Base-by-base conservation (phyloP, 1,140 invertebrate species). In the Aphidius ervi region DNA sequence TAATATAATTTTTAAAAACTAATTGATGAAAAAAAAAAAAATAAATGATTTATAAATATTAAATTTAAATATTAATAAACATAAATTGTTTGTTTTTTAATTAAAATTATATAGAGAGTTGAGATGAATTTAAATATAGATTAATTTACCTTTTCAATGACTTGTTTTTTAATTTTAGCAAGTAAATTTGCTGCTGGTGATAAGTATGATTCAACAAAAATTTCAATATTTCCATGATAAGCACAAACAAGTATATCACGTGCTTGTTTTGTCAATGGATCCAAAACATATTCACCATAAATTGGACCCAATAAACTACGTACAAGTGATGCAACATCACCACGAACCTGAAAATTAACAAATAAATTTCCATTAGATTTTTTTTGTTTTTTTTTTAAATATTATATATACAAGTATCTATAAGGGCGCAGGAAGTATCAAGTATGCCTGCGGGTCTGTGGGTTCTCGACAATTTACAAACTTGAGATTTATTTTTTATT, bases 211-310 rank as follows among this genome's bases (percentile, higher is more conserved):
- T 79, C 78, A 66, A 87, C 82, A 70, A 88, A 88, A 66, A 79
- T 81, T 49, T 79, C 74, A 67, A 87, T 72, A 72, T 85, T 82
- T 40, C 85, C 86, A 56, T 84, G 81, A 76, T 85, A 88, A 65
- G 82, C 81, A 69, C 82, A 86, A 40, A 86, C 84, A 63, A 88
- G 81, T 53, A 87, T 79, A 73, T 88, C 85, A 63, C 86, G 82
- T 49, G 86, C 87, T 75, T 88, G 85, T 56, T 85, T 80, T 62
- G 86, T 83, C 69, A 88, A 75, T 67, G 84, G 81, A 68, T 84
- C 80, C 72, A 84, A 79, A 53, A 85, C 84, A 63, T 77, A 76
- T 62, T 81, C 77, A 56, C 77, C 81, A 66, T 83, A 86, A 71
- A 87, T 81, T 61, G 79, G 78, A 45, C 84, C 85, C 64, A 88